Base-by-base conservation (phyloP, 37 sponge, comb jelly and placozoan genomes). In the Halichondria panicea region DNA sequence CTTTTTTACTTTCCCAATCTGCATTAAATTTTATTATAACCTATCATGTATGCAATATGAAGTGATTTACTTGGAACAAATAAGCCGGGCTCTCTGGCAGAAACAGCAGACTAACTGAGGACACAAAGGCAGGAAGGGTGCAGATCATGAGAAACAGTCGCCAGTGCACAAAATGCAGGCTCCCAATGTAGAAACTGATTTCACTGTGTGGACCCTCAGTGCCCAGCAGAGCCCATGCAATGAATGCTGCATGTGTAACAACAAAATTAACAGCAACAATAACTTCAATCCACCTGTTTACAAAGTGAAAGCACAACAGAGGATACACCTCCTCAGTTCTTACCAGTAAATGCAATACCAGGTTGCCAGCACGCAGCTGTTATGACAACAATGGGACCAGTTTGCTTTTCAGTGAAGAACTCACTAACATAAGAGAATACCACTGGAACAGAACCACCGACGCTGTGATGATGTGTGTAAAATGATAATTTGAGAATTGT, bases 401-500 rank as follows among this genome's bases (percentile, higher is more conserved):
- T 69, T 31, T 62, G 57, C 40, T 57, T 77, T 46, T 77, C 71
- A 0, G 85, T 52, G 27, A 77, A 65, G 72, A 77, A 84, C 46
- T 84, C 85, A 46, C 75, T 74, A 5, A 84, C 77, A 65, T 84
- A 84, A 4, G 85, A 70, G 55, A 77, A 71, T 39, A 77, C 74
- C 41, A 77, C 40, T 21, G 85, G 85, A 30, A 56, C 66, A 41
- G 85, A 77, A 0, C 85, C 85, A 45, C 85, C 85, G 3, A 77
- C 85, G 22, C 85, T 84, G 63, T 21, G 27, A 1, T 27, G 40
- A 41, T 1, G 46, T 25, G 19, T 1, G 38, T n/a, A n/a, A 33
- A 19, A 50, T 35, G 71, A 41, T n/a, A n/a, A 8, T n/a, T 4
- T 3, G 67, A 7, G n/a, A 8, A 3, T 3, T 4, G n/a, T 24